phyloP scores from a whole-genome alignment of 1,140 invertebrate genomes.

The Tetragonula clypearis region DNA sequence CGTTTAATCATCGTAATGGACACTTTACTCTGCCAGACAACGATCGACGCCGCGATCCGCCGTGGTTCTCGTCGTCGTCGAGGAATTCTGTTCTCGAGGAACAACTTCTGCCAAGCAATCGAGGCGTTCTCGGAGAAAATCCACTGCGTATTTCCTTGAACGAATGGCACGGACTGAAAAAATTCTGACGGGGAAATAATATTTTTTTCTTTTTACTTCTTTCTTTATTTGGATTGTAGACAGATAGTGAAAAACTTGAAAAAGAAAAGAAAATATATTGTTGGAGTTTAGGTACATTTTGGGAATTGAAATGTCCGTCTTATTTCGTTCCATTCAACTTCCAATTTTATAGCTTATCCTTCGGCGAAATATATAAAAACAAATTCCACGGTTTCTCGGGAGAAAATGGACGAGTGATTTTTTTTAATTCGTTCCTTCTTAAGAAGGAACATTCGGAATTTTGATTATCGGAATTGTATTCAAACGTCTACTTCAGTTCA shows the following conservation, averaged over 20 bases:
- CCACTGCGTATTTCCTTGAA: neutral
- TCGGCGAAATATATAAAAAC: too few relatives aligned
- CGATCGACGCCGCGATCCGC: neutral
- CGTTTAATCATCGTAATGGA: slow-evolving; percentile 24
- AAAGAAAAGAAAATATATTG: too few relatives aligned
- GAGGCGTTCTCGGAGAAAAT: neutral
- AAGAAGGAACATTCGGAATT: neutral
- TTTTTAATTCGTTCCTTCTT: too few relatives aligned
- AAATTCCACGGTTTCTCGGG: too few relatives aligned
- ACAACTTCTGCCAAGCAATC: neutral
- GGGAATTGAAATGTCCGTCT: too few relatives aligned
- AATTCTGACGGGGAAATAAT: neutral
- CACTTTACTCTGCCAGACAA: neutral
- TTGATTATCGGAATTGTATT: neutral
- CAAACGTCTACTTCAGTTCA: too few relatives aligned
- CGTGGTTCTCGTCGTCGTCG: neutral
- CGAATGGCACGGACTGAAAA: too few relatives aligned
- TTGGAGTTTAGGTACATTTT: too few relatives aligned
- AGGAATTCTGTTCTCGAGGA: neutral
- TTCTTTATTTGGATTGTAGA: neutral
- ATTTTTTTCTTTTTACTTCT: neutral
- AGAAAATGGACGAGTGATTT: too few relatives aligned
- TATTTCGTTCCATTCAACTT: too few relatives aligned
- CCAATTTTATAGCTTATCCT: too few relatives aligned
- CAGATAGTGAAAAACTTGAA: too few relatives aligned